Percentiles rank a stretch among this genome's conserved stretches.
These are phyloP conservation scores for Amblyopsis hoosieri DNA, from an alignment of 2,797 vertebrate species.

Conservation along the genomic window DNA sequence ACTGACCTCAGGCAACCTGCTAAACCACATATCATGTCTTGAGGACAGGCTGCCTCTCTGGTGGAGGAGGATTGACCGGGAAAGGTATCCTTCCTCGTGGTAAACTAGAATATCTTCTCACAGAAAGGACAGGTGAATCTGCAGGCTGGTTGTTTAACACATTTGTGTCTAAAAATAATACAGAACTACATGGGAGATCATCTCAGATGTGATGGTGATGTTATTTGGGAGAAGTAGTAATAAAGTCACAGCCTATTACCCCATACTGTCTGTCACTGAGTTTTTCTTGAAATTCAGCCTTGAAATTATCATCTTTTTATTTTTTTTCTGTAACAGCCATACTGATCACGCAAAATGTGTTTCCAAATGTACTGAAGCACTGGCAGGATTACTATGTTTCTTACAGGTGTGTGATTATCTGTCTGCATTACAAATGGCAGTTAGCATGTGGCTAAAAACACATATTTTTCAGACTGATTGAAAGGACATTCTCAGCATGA, in stretches of 20 bases:
- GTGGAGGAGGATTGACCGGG: constrained; percentile 27
- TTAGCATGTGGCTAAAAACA: constrained; percentile 42
- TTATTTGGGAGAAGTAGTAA: constrained; percentile 43
- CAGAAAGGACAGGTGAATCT: constrained; percentile 51
- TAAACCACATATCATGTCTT: constrained; percentile 28
- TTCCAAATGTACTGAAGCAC: constrained; percentile 41
- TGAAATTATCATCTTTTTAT: constrained; percentile 13
- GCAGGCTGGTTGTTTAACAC: constrained; percentile 35
- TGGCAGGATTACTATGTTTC: constrained; percentile 45
- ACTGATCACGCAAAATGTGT: constrained; percentile 12
- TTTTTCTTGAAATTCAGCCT: constrained; percentile 37
- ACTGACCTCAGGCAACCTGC: constrained; percentile 44
- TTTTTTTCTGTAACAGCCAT: constrained; percentile 21
- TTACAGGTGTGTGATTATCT: constrained; percentile 34
- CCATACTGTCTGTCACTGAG: constrained; percentile 16
- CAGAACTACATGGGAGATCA: constrained; percentile 44
- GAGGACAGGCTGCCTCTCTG: constrained; percentile 30
- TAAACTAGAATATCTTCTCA: constrained; percentile 64
- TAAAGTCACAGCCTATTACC: constrained; percentile 19
- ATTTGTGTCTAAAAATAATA: constrained; percentile 30
- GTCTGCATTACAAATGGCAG: constrained; percentile 37
- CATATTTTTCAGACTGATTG: not conserved
- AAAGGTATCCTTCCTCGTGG: constrained; percentile 24
- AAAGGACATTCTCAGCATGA: constrained; percentile 7
- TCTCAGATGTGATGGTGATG: constrained; percentile 24